phyloP scores from a whole-genome alignment of 2,888 invertebrate genomes.

The Eupithecia pulchellata region DNA sequence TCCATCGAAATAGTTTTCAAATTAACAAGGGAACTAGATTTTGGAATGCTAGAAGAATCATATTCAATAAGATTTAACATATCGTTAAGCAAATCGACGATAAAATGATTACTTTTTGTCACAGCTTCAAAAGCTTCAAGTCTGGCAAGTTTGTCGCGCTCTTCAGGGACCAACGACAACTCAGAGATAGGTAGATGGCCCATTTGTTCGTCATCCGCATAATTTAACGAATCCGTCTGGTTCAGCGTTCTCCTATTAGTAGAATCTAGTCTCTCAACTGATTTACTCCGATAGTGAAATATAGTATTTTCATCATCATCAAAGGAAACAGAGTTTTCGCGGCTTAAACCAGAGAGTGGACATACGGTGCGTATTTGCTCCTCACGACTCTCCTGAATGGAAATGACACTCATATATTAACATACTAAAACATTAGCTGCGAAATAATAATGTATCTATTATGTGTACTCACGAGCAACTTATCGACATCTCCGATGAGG shows the following conservation, averaged over 20 bases:
- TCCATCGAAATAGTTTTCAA: not conserved
- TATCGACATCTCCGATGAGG: conserved; percentile 68
- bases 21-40: not conserved
- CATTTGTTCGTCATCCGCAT: conserved; percentile 13
- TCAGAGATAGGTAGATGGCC: conserved; percentile 48
- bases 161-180: conserved; percentile 58
- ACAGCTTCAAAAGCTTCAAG: conserved; percentile 43
- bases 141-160: conserved; percentile 52
- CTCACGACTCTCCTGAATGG: conserved; percentile 67
- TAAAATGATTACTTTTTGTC: conserved; percentile 55
- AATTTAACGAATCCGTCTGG: conserved; percentile 6
- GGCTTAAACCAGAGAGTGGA: conserved; percentile 46
- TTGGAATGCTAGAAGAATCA: not conserved
- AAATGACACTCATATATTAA: conserved; percentile 6
- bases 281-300: conserved; percentile 1
- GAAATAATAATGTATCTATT: not conserved
- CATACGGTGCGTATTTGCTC: conserved; percentile 65
- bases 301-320: not conserved
- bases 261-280: conserved; percentile 4
- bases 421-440: not conserved
- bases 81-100: conserved; percentile 59
- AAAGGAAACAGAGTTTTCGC: not conserved
- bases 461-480: conserved; percentile 63
- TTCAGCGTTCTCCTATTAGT: too few species aligned
- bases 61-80: conserved; percentile 53